A percentile compares a stretch with the other conserved stretches of the same genome.
phyloP scores from a whole-genome alignment of 2,888 invertebrate species.

The Volucella zonaria region DNA sequence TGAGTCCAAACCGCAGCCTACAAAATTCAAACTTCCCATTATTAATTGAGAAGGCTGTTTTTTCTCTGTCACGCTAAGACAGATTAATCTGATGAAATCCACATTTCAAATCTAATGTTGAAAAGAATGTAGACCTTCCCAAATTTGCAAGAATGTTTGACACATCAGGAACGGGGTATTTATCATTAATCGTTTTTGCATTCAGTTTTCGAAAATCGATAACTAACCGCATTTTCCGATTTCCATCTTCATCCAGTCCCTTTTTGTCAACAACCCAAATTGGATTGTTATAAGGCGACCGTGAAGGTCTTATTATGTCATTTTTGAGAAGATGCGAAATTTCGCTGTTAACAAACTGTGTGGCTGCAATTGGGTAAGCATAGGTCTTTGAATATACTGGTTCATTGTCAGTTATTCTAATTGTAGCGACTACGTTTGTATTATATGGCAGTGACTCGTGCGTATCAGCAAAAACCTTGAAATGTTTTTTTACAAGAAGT shows the following conservation, averaged over 20 bases:
- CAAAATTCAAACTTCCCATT: too few species aligned
- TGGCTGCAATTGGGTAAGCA: conserved; percentile 26
- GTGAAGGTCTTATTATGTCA: conserved; percentile 32
- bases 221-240: conserved; percentile 46
- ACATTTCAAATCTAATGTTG: conserved; percentile 15
- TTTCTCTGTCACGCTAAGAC: conserved; percentile 16
- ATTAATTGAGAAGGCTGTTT: conserved; percentile 21
- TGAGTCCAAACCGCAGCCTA: too few species aligned
- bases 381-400: conserved; percentile 49
- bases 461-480: conserved; percentile 37
- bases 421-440: conserved; percentile 58
- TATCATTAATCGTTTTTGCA: conserved; percentile 28
- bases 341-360: conserved; percentile 38
- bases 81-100: conserved; percentile 32
- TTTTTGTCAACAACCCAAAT: conserved; percentile 48
- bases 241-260: conserved; percentile 34
- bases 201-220: conserved; percentile 48
- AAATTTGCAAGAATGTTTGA: conserved; percentile 18
- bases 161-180: conserved; percentile 26
- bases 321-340: conserved; percentile 17
- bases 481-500: neutral
- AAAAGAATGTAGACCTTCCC: conserved; percentile 14
- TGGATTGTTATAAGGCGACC: conserved; percentile 42
- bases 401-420: conserved; percentile 42
- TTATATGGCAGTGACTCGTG: conserved; percentile 47